Conservation (phyloP, 2,113 vertebrate species). For the Sapajus apella region DNA sequence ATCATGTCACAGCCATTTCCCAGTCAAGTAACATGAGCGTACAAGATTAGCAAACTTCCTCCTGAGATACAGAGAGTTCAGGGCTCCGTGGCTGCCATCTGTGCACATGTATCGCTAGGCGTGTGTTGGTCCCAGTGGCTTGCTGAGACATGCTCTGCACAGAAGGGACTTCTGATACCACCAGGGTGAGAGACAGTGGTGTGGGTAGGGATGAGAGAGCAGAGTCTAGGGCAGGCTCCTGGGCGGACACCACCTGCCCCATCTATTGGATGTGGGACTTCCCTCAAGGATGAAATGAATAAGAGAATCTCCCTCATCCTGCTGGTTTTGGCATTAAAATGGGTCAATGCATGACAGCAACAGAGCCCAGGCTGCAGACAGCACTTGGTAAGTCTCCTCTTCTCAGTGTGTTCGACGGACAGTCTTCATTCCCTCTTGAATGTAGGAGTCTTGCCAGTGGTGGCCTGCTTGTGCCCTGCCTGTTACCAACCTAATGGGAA, state of each 20-base stretch:
- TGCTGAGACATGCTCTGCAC: too few relatives aligned
- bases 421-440: not conserved
- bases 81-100: rapidly evolving
- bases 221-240: not conserved
- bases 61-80: not conserved
- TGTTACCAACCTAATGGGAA: not conserved
- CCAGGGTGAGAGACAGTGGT: not conserved
- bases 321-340: rapidly evolving
- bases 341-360: not conserved
- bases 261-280: rapidly evolving
- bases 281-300: too few relatives aligned
- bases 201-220: not conserved
- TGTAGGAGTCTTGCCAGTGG: not conserved
- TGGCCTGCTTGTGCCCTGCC: not conserved
- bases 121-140: not conserved
- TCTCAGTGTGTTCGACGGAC: not conserved
- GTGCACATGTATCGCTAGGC: rapidly evolving
- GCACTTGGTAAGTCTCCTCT: rapidly evolving
- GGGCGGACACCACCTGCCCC: too few relatives aligned
- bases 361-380: not conserved
- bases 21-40: rapidly evolving
- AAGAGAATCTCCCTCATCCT: not conserved
- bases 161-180: not conserved
- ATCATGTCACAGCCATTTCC: not conserved
- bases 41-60: not conserved